Conservation (phyloP, 1,140 invertebrate species). For the Cataglyphis hispanica region DNA sequence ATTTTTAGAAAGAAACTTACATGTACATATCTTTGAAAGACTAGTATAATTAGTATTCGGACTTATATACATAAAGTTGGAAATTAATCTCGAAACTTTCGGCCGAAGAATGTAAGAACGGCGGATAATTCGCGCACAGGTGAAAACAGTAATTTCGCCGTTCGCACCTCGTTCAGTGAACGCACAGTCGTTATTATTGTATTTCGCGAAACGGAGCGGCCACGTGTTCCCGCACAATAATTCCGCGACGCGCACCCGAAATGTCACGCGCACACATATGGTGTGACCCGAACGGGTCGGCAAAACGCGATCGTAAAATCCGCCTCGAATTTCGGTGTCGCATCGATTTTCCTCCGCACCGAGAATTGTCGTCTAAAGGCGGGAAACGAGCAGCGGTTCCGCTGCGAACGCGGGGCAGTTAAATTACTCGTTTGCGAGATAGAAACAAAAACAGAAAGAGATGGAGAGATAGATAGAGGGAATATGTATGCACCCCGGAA, state of each 20-base stretch:
- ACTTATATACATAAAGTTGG: too few relatives aligned
- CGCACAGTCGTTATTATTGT: not conserved
- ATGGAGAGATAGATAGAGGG: not conserved
- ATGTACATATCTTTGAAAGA: too few relatives aligned
- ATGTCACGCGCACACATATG: not conserved
- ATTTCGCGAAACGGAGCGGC: not conserved
- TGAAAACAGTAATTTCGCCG: not conserved
- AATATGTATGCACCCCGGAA: not conserved
- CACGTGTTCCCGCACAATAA: not conserved
- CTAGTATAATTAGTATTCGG: too few relatives aligned
- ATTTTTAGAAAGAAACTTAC: too few relatives aligned
- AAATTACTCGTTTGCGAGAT: slow-evolving; percentile 22
- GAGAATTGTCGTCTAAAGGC: slow-evolving; percentile 13
- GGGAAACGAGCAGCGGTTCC: slow-evolving; percentile 29
- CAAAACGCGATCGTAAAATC: not conserved
- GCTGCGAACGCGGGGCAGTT: slow-evolving; percentile 37
- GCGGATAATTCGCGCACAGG: not conserved
- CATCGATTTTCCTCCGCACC: slow-evolving; percentile 20
- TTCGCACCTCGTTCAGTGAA: not conserved
- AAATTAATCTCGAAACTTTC: not conserved
- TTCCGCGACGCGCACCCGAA: not conserved
- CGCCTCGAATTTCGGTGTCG: slow-evolving; percentile 1
- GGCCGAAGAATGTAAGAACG: not conserved
- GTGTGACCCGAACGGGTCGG: not conserved
- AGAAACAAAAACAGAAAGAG: not conserved